phyloP scores from a whole-genome alignment of 2,888 invertebrate species.

The Acanthacorydalis orientalis region DNA sequence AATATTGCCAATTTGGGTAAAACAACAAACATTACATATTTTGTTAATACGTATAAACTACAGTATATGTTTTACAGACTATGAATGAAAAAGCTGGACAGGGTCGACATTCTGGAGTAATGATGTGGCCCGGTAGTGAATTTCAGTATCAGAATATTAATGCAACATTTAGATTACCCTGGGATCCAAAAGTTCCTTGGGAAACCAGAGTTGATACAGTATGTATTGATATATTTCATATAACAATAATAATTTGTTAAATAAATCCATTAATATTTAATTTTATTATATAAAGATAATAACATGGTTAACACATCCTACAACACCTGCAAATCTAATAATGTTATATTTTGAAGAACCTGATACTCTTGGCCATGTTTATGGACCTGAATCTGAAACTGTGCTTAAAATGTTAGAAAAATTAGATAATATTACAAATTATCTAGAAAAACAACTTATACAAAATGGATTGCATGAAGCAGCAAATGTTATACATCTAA shows the following conservation, averaged over 20 bases:
- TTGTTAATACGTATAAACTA: constrained; percentile 1
- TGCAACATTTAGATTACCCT: constrained; percentile 28
- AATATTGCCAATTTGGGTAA: constrained; percentile 40
- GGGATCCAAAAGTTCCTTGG: constrained; percentile 27
- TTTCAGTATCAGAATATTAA: constrained; percentile 31
- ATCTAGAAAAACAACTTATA: constrained; percentile 35
- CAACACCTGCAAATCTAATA: constrained; percentile 47
- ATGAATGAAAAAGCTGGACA: constrained; percentile 34
- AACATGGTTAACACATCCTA: constrained; percentile 37
- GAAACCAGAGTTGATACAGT: constrained; percentile 35
- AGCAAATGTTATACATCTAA: constrained; percentile 47
- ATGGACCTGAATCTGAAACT: constrained; percentile 32
- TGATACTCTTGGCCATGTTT: constrained; percentile 42
- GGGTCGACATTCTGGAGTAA: constrained; percentile 38
- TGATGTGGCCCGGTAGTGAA: constrained; percentile 55
- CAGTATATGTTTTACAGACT: constrained; percentile 26
- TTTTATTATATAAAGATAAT: constrained; percentile 24
- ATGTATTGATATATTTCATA: constrained; percentile 7
- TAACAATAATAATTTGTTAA: not conserved
- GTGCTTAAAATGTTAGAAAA: constrained; percentile 25
- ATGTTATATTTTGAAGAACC: constrained; percentile 55
- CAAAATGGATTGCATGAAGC: constrained; percentile 28
- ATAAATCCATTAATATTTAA: too few species aligned
- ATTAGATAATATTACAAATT: constrained; percentile 36
- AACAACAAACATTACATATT: not conserved